Base-by-base conservation (phyloP, 2,113 vertebrate species). In the Phocoena phocoena region DNA sequence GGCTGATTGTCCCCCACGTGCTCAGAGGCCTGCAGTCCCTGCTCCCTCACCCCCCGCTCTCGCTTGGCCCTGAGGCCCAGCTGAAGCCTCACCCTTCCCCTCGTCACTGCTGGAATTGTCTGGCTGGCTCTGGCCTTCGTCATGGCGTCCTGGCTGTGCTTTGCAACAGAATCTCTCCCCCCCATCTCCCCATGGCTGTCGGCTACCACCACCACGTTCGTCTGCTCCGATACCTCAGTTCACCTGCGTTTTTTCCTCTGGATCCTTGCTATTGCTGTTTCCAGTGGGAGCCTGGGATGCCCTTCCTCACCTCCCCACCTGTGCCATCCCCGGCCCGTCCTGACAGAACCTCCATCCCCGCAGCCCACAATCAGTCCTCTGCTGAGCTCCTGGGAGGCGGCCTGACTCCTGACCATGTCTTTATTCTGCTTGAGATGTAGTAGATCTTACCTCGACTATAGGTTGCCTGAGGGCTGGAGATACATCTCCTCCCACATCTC, bases 1-100 rank as follows among this genome's bases (percentile, higher is more conserved):
- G 44, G 2, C 3, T 8, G 0, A 0, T 14, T 38, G 44, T 71
- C 26, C 13, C 21, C 23, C 36, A 3, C 0, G 1, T 2, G 7
- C 53, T 47, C n/a, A 9, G 20, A 41, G 63, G 8, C 31, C 26
- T 47, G 50, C 26, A n/a, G 41, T 13, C 26, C 5, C 6, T 25
- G 20, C 11, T 41, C 9, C 53, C 58, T 10, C 47, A 26, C 5
- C 17, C 1, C 25, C 28, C 8, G 38, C 31, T 73, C 25, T 8
- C 3, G 4, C 50, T 17, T 0, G n/a, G 15, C 9, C 47, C 67
- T 23, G 44, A 18, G 6, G 20, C 0, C 17, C 2, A 15, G 10
- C 8, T 11, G 31, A 36, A 18, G 12, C 41, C 44, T 36, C 9
- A 23, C 20, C 3, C 5, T 6, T 20, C 17, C 18, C 18, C 28